Conservation (phyloP, 2,888 invertebrate species). For the Cheilosia grossa region DNA sequence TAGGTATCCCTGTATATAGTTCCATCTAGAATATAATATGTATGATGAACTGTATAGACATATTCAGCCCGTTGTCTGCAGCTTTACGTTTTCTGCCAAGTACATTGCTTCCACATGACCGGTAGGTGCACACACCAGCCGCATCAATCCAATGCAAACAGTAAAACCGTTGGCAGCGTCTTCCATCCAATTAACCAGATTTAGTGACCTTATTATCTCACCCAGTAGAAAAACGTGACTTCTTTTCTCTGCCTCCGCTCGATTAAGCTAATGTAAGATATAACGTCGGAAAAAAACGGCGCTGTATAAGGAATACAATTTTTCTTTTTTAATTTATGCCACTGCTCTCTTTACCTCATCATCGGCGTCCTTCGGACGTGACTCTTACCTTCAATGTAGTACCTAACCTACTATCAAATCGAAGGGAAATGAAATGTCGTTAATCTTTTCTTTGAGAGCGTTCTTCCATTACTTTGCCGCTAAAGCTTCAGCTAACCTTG, state of each 20-base stretch:
- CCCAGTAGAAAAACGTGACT: slow-evolving; percentile 7
- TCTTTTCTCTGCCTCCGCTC: not conserved
- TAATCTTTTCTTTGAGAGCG: slow-evolving; percentile 17
- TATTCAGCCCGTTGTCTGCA: too few relatives aligned
- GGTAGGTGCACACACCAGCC: not conserved
- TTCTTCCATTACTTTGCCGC: slow-evolving; percentile 19
- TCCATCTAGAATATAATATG: too few relatives aligned
- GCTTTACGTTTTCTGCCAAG: too few relatives aligned
- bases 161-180: not conserved
- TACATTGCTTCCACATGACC: too few relatives aligned
- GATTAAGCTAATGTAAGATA: slow-evolving; percentile 16
- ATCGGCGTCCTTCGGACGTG: not conserved
- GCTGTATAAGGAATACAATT: not conserved
- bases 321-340: slow-evolving; percentile 15
- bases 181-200: not conserved
- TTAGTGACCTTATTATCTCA: slow-evolving; percentile 11
- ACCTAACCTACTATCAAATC: not conserved
- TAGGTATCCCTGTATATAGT: too few relatives aligned
- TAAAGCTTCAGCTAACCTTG: slow-evolving; percentile 7
- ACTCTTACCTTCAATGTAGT: not conserved
- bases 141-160: not conserved
- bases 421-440: slow-evolving; percentile 30
- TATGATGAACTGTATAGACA: too few relatives aligned
- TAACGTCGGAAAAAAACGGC: not conserved
- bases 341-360: not conserved